Evolutionary conservation across 92 coral and sea anemone genomes (phyloP).

Genomic region (Palythoa caribaeorum): DNA sequence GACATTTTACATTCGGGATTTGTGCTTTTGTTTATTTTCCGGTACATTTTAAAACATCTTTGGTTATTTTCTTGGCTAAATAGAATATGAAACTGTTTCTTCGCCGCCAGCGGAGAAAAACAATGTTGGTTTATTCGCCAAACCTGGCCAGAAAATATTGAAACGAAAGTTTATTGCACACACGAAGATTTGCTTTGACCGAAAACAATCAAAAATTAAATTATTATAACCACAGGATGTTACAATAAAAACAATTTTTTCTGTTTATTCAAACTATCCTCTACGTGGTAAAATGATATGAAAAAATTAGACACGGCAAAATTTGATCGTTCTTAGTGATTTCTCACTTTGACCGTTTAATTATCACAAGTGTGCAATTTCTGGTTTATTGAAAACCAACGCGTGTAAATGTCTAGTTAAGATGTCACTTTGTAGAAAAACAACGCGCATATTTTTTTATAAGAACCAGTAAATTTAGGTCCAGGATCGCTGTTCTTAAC

Average conservation of each 20-base stretch:
- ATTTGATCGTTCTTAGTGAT: too few relatives aligned
- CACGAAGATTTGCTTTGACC: background rate
- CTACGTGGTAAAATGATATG: background rate
- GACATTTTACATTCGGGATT: background rate
- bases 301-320: too few relatives aligned
- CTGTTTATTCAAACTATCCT: background rate
- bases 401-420: too few relatives aligned
- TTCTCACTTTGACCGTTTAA: too few relatives aligned
- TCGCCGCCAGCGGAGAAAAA: background rate
- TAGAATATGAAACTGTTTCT: background rate
- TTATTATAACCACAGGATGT: background rate
- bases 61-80: background rate
- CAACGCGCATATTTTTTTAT: too few relatives aligned
- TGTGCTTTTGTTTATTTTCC: background rate
- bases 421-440: too few relatives aligned
- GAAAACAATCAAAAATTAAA: background rate
- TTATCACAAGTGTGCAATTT: too few relatives aligned
- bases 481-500: too few relatives aligned
- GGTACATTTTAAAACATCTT: background rate
- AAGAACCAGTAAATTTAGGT: too few relatives aligned
- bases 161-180: slow-evolving; percentile 8
- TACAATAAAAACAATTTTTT: background rate
- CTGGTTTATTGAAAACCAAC: too few relatives aligned
- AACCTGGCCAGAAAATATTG: slow-evolving; percentile 4
- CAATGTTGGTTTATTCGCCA: slow-evolving; percentile 5